Conservation (phyloP, 2,888 invertebrate genomes). For the Xiphydria camelus region DNA sequence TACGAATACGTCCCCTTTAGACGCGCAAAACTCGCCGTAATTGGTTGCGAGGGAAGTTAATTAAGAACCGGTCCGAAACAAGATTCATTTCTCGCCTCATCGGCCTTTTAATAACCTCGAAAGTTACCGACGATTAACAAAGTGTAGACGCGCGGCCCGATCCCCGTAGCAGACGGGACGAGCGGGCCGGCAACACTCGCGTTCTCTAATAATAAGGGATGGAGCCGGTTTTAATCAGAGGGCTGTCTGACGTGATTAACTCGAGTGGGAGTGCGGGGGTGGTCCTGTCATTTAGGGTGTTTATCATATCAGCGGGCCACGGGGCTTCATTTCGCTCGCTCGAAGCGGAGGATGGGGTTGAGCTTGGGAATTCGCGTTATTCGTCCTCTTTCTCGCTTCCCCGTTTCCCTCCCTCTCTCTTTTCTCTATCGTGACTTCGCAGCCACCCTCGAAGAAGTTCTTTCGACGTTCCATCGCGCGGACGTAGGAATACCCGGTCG, state of each 20-base stretch:
- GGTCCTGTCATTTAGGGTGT: slow-evolving; percentile 44
- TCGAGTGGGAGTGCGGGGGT: slow-evolving; percentile 23
- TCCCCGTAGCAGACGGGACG: slow-evolving; percentile 18
- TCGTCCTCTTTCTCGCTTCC: slow-evolving; percentile 3
- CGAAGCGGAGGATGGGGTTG: slow-evolving; percentile 15
- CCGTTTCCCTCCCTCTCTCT: neutral
- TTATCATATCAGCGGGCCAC: slow-evolving; percentile 43
- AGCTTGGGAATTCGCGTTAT: slow-evolving; percentile 32
- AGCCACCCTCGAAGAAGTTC: too few species aligned
- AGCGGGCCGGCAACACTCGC: slow-evolving; percentile 19
- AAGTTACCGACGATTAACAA: slow-evolving; percentile 37
- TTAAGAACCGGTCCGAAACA: slow-evolving; percentile 34
- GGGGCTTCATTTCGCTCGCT: slow-evolving; percentile 22
- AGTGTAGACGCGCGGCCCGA: neutral
- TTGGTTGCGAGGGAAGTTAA: slow-evolving; percentile 30
- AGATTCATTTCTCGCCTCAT: slow-evolving; percentile 37
- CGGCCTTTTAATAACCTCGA: slow-evolving; percentile 43
- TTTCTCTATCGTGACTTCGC: slow-evolving; percentile 13
- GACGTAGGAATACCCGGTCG: too few species aligned
- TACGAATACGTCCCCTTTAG: neutral
- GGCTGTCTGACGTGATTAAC: slow-evolving; percentile 51
- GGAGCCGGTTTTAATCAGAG: slow-evolving; percentile 50
- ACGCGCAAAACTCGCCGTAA: neutral
- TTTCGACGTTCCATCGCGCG: too few species aligned
- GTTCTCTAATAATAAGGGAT: slow-evolving; percentile 43